Conservation (phyloP, 2,797 vertebrate species). For the Premnoplex brunnescens region DNA sequence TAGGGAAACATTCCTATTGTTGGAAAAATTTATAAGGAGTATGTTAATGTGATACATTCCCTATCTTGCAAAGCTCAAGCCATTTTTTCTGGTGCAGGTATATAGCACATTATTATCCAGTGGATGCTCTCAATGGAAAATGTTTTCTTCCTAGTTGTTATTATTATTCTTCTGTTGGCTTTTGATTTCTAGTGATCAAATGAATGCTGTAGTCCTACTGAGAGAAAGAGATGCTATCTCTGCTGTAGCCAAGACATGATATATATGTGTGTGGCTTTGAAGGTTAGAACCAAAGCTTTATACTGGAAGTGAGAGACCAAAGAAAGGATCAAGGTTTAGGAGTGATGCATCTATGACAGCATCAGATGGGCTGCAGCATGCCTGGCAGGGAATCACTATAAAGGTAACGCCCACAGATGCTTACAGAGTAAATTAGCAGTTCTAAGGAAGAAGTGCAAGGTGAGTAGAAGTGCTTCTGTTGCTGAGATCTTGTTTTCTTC, state of each 20-base stretch:
- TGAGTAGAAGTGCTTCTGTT: not conserved
- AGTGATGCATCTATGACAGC: not conserved
- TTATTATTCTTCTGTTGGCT: not conserved
- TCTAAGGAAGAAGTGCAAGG: not conserved
- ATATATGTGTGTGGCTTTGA: slow-evolving; percentile 13
- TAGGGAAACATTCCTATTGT: not conserved
- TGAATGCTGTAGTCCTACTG: not conserved
- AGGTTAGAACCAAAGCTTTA: not conserved
- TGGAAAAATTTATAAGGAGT: not conserved
- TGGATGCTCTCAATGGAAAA: not conserved
- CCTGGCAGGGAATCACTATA: not conserved
- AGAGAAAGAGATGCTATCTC: not conserved
- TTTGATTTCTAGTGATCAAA: slow-evolving; percentile 49
- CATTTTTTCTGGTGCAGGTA: not conserved
- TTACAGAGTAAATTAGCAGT: not conserved
- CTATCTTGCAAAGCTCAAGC: not conserved
- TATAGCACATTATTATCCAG: not conserved
- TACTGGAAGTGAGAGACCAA: slow-evolving; percentile 1
- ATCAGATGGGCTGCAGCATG: not conserved
- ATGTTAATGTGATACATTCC: not conserved
- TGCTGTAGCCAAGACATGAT: not conserved
- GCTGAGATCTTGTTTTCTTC: not conserved
- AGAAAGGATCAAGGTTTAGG: slow-evolving; percentile 29
- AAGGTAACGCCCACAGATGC: not conserved
- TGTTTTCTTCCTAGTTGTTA: not conserved